Evolutionary conservation across 2,113 vertebrate genomes (phyloP).

Genomic region (Corynorhinus townsendii): DNA sequence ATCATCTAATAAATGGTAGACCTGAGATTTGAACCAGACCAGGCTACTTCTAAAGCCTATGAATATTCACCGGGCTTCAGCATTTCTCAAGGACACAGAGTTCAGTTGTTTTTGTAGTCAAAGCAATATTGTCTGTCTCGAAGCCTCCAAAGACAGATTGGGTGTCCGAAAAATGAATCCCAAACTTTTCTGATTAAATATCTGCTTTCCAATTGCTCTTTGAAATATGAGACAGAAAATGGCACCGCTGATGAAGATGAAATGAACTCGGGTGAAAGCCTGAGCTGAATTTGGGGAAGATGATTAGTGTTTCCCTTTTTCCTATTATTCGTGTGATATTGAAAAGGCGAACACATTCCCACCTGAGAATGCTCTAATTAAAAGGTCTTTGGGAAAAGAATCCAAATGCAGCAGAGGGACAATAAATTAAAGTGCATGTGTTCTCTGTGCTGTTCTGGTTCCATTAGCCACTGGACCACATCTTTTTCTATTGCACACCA

Average conservation of each 20-base stretch:
- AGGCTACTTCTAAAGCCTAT: neutral
- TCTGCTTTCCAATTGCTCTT: slow-evolving; percentile 65
- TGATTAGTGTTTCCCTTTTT: slow-evolving; percentile 76
- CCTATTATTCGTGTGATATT: slow-evolving; percentile 5
- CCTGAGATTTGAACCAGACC: neutral
- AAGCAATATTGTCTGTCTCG: slow-evolving; percentile 52
- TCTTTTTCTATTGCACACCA: neutral
- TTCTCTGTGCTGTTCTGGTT: slow-evolving; percentile 41
- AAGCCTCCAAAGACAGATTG: slow-evolving; percentile 63
- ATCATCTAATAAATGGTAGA: neutral
- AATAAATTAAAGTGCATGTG: slow-evolving; percentile 54
- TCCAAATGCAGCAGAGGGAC: slow-evolving; percentile 57
- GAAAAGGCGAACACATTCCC: slow-evolving; percentile 57
- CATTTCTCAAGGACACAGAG: slow-evolving; percentile 54
- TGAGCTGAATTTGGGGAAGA: slow-evolving; percentile 75
- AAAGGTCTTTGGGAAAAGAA: slow-evolving; percentile 72
- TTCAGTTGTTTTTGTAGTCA: slow-evolving; percentile 41
- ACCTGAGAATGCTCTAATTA: slow-evolving; percentile 74
- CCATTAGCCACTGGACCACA: slow-evolving; percentile 58
- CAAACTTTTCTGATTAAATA: slow-evolving; percentile 74
- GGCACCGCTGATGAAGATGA: slow-evolving; percentile 72
- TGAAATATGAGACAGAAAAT: slow-evolving; percentile 68
- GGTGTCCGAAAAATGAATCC: slow-evolving; percentile 46
- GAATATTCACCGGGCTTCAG: neutral
- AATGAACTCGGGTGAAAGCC: slow-evolving; percentile 68